Base-by-base conservation (phyloP, 2,888 invertebrate species). In the Coenonympha glycerion region DNA sequence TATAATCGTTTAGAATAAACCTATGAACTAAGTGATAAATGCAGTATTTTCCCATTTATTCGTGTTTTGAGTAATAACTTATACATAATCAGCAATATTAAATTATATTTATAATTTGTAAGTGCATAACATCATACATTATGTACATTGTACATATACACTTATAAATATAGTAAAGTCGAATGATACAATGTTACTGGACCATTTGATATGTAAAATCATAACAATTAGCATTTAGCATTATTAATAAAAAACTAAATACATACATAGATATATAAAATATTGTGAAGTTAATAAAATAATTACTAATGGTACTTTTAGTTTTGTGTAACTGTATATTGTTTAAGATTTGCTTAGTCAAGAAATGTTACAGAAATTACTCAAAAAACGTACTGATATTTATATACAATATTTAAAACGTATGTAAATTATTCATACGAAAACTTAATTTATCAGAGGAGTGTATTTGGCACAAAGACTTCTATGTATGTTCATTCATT, bases 31-130 rank as follows among this genome's bases (percentile, higher is more conserved):
- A 69, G 65, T 66, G 63, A 52, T 42, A 68, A 65, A 71, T 58
- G 59, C 69, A 76, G 75, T 78, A 78, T 79, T 76, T 74, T 68
- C 63, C 65, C 62, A 53, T 57, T 54, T 63, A 60, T 62, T 56
- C 63, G 64, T 62, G 59, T 31, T 22, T 33, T 2, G 8, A 3
- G 15, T 33, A 49, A 31, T 40, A 33, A 33, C n/a, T 36, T 39
- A 9, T 15, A 39, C 24, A 44, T 53, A 41, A 44, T 73, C 65
- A 68, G 64, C 65, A 65, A 66, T 64, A 64, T 55, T 59, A 56
- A 50, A 22, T 53, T 42, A 28, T 18, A 40, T 15, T 16, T 33
- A 13, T 42, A 52, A 36, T 42, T 28, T 3, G 4, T 24, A 15
- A 15, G 9, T 24, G 3, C 5, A 31, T 36, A n/a, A 37, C 13